Conservation (phyloP, 2,113 vertebrate genomes). For the Leptobrachium ailaonicum region DNA sequence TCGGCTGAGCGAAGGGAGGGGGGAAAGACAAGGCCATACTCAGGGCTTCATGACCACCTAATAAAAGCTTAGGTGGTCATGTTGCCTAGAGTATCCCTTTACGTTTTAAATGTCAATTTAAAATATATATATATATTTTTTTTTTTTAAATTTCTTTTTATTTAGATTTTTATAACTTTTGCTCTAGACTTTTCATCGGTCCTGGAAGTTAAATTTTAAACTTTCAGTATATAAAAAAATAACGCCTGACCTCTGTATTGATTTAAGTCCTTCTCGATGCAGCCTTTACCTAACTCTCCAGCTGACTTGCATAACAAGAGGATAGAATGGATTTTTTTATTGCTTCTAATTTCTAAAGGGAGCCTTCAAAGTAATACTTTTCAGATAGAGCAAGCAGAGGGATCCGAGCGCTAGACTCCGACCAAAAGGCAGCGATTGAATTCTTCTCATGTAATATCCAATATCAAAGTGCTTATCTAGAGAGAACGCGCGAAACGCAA, state of each 20-base stretch:
- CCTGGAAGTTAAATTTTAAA: too few species aligned
- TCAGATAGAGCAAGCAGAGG: slow-evolving; percentile 5
- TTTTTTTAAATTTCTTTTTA: too few species aligned
- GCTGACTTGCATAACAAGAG: slow-evolving; percentile 29
- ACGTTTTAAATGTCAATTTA: too few species aligned
- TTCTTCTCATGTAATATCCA: slow-evolving; percentile 9
- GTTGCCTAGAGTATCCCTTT: too few species aligned
- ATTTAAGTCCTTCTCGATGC: not conserved
- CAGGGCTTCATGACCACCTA: too few species aligned
- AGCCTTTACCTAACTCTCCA: slow-evolving; percentile 7
- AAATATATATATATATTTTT: too few species aligned
- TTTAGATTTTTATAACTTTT: too few species aligned
- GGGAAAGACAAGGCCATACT: too few species aligned
- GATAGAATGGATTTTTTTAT: slow-evolving; percentile 21
- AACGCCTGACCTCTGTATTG: not conserved
- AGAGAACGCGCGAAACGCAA: slow-evolving; percentile 17
- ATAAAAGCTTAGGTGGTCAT: too few species aligned
- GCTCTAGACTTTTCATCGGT: too few species aligned
- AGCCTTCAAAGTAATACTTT: slow-evolving; percentile 27
- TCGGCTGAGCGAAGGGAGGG: too few species aligned
- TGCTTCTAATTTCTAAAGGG: slow-evolving; percentile 20
- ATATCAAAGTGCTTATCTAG: not conserved
- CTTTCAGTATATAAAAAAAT: too few species aligned
- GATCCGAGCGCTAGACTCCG: not conserved
- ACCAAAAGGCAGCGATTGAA: slow-evolving; percentile 3